Evolutionary conservation across 2,113 vertebrate species (phyloP), one percentile per base, ranked within the genome.

Genomic region (Perca flavescens): DNA sequence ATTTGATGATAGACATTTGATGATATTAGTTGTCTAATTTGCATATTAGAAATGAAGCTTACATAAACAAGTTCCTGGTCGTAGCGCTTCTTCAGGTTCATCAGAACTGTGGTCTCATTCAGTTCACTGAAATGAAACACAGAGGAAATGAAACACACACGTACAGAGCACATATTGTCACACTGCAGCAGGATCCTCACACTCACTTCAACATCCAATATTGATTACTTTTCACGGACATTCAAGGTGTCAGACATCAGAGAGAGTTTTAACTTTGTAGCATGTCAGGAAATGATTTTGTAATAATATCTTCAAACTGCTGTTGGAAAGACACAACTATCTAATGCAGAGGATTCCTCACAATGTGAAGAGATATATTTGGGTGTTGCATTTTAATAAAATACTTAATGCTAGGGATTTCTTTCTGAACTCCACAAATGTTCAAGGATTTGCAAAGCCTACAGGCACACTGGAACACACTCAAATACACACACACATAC

Each of bases 61-160:
- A 99, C 98, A 0, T 99, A 99, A 86, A 98, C 94, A 69, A 97
- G 94, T 63, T 97, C 96, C 67, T 94, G 96, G 49, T 98, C 96
- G 1, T 96, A 99, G 65, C 98, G 96, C 1, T 92, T 98, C 92
- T 96, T 97, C 87, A 99, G 89, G 89, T 99, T 99, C 90, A 95
- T 95, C 81, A 98, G 93, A 88, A 99, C 96, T 0, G 96, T 94
- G 0, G 90, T 94, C 76, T 99, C 98, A 89, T 98, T 97, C 83
- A 99, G 96, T 73, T 99, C 97, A 82, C 98, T 99, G 92, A 43
- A 65, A 85, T 80, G 67, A 93, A 85, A 89, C 72, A 88, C 43
- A 77, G 43, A 62, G 28, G 17, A 85, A 63, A 77, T 71, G 58
- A 66, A 82, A 75, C 63, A 63, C 67, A 86, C 67, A 80, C 31